phyloP scores from a whole-genome alignment of 92 coral and sea anemone species.

The Parazoanthus swiftii region DNA sequence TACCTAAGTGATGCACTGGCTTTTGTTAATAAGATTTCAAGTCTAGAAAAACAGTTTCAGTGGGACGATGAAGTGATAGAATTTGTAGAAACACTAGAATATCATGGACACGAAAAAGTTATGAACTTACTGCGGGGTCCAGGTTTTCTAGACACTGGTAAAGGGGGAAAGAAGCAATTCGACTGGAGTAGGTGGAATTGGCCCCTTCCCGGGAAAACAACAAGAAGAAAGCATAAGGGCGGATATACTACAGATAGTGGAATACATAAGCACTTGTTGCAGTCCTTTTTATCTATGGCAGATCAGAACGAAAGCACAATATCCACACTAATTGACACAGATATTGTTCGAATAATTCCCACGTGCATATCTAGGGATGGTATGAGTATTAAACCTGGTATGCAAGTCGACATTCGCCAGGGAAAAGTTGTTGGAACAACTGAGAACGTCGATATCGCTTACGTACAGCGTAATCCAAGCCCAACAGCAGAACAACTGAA shows the following conservation, averaged over 20 bases:
- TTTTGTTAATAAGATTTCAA: conserved; percentile 30
- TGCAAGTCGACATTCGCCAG: conserved; percentile 38
- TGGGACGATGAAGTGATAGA: conserved; percentile 53
- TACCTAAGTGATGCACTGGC: conserved; percentile 39
- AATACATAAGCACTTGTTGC: conserved; percentile 32
- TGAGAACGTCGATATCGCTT: conserved; percentile 26
- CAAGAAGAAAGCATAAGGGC: conserved; percentile 29
- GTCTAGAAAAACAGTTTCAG: conserved; percentile 42
- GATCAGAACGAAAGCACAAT: conserved; percentile 44
- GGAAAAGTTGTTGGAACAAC: conserved; percentile 41
- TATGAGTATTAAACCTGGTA: conserved; percentile 40
- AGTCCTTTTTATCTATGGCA: conserved; percentile 36
- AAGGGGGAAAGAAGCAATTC: conserved; percentile 46
- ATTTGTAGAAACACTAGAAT: conserved; percentile 50
- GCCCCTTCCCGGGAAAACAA: conserved; percentile 51
- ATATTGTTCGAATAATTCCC: conserved; percentile 37
- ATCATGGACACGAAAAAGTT: conserved; percentile 42
- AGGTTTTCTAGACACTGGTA: conserved; percentile 28
- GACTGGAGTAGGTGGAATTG: conserved; percentile 63
- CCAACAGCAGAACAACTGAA: conserved; percentile 36
- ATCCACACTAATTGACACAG: conserved; percentile 32
- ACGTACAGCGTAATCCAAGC: conserved; percentile 36
- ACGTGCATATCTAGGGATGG: conserved; percentile 35
- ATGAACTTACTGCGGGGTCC: conserved; percentile 45
- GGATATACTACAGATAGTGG: conserved; percentile 45